These are phyloP conservation scores for Erythrolamprus reginae DNA, from an alignment of 2,113 vertebrate species.

Conservation along the genomic window DNA sequence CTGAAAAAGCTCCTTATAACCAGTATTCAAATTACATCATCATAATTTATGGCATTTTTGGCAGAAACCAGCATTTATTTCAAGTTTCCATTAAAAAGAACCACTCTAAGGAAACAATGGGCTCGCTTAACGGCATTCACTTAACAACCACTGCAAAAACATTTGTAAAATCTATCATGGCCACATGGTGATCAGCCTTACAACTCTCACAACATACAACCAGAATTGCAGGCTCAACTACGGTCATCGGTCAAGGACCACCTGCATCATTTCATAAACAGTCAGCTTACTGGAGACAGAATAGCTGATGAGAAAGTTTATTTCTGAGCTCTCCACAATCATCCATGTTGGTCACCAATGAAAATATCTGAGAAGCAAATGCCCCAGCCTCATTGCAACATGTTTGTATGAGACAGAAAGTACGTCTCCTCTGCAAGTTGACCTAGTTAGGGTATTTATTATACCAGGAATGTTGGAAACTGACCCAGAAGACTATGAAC, in stretches of 20 bases:
- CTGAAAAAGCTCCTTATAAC: neutral
- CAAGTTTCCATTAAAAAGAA: neutral
- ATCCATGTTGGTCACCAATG: neutral
- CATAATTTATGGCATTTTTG: neutral
- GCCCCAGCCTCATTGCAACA: neutral
- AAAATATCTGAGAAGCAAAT: neutral
- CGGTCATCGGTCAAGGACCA: neutral
- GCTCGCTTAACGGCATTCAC: neutral
- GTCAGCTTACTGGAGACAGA: neutral
- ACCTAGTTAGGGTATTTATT: neutral
- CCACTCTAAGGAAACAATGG: neutral
- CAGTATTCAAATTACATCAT: neutral
- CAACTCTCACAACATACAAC: neutral
- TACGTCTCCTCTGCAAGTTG: neutral
- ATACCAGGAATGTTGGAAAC: neutral
- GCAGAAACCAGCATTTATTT: neutral
- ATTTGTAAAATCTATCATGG: neutral
- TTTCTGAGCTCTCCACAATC: neutral
- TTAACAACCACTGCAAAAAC: neutral
- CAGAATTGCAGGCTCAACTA: neutral
- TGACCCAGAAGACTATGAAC: neutral
- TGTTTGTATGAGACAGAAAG: neutral
- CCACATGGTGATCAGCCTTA: neutral
- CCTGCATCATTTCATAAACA: neutral
- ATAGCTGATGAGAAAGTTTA: neutral